Evolutionary conservation across 2,113 vertebrate species (phyloP).

Genomic region (Poeciliopsis occidentalis): DNA sequence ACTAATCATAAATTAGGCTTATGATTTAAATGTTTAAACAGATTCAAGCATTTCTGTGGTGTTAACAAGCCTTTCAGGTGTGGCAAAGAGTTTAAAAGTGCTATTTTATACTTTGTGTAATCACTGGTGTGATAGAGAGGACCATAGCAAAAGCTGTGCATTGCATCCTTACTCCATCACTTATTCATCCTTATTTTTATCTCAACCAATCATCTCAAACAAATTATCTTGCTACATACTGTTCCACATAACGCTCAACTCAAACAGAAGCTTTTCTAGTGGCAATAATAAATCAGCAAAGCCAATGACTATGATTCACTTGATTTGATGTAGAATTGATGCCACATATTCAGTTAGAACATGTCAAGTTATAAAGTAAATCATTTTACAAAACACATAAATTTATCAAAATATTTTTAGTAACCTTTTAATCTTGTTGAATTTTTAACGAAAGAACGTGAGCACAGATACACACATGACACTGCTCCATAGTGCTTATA

Average conservation of each 20-base stretch:
- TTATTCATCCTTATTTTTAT: neutral
- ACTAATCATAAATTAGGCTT: neutral
- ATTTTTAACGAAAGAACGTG: conserved; percentile 5
- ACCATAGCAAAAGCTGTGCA: neutral
- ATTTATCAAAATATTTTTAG: neutral
- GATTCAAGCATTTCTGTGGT: neutral
- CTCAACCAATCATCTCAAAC: neutral
- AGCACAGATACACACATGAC: neutral
- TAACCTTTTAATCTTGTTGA: neutral
- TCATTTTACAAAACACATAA: neutral
- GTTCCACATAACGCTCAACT: neutral
- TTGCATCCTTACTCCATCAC: neutral
- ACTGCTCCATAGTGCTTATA: conserved; percentile 5
- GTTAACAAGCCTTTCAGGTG: too few species aligned
- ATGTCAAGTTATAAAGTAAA: neutral
- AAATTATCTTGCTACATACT: neutral
- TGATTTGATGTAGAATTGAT: neutral
- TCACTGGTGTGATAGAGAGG: conserved; percentile 11
- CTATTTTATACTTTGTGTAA: conserved; percentile 64
- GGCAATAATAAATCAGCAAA: neutral
- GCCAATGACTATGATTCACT: neutral
- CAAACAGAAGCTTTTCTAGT: neutral
- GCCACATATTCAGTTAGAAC: neutral
- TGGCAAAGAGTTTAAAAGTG: neutral
- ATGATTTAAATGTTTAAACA: neutral